These are phyloP conservation scores for Paguma larvata DNA, from an alignment of 2,797 vertebrate genomes.

Conservation along the genomic window DNA sequence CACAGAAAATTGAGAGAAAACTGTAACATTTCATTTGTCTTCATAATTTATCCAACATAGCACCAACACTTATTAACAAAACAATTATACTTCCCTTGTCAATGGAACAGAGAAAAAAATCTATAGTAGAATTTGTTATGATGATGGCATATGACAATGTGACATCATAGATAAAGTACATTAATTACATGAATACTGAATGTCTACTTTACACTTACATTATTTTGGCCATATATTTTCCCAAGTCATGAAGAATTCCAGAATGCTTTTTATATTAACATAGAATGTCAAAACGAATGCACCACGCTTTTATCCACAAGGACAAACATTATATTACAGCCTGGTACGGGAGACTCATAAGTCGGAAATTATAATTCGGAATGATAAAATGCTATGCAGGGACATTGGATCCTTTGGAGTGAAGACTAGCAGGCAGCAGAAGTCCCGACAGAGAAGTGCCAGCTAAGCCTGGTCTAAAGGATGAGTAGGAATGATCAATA, in stretches of 20 bases:
- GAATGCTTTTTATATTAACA: neutral
- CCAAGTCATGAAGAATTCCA: neutral
- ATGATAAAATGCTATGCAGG: neutral
- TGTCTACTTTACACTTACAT: neutral
- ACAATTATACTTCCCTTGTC: neutral
- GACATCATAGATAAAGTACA: neutral
- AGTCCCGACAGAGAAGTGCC: neutral
- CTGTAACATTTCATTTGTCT: slow-evolving; percentile 7
- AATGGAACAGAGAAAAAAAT: slow-evolving; percentile 4
- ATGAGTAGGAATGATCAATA: neutral
- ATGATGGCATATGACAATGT: neutral
- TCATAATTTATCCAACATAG: neutral
- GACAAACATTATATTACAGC: neutral
- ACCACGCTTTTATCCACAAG: neutral
- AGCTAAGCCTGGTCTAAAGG: neutral
- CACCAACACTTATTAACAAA: slow-evolving; percentile 3
- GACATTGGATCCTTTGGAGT: neutral
- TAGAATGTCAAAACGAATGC: neutral
- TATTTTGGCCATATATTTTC: neutral
- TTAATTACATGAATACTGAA: neutral
- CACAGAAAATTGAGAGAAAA: slow-evolving; percentile 28
- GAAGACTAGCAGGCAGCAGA: neutral
- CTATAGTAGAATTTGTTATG: neutral
- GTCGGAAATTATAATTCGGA: neutral
- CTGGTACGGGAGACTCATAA: neutral